A percentile compares a stretch with the other conserved stretches of the same genome.
Evolutionary conservation across 2,797 vertebrate species (phyloP).

Genomic region (Chloroceryle amazona): DNA sequence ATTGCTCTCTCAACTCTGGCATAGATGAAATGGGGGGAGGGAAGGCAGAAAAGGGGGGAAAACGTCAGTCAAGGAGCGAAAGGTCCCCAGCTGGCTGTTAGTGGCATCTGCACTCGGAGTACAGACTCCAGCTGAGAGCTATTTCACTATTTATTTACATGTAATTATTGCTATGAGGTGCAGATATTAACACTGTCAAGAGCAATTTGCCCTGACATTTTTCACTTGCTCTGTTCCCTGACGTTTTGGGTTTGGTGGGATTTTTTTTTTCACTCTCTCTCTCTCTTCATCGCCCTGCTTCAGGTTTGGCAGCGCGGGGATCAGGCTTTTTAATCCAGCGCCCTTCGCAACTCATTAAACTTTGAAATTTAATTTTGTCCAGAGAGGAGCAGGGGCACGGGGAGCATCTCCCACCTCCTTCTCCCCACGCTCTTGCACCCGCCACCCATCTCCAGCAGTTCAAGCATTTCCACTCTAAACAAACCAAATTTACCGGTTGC

Average conservation of each 20-base stretch:
- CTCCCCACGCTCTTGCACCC: conserved; percentile 12
- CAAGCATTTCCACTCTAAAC: conserved; percentile 82
- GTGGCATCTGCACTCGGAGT: conserved; percentile 77
- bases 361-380: conserved; percentile 88
- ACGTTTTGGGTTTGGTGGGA: conserved; percentile 82
- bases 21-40: background rate
- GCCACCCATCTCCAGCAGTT: conserved; percentile 74
- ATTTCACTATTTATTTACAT: conserved; percentile 99
- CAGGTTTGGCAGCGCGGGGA: conserved; percentile 36
- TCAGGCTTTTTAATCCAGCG: conserved; percentile 72
- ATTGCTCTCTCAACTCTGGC: background rate
- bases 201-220: conserved; percentile 99
- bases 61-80: conserved; percentile 43
- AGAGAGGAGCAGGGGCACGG: conserved; percentile 52
- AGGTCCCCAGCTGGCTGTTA: conserved; percentile 95
- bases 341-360: conserved; percentile 89
- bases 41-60: conserved; percentile 5
- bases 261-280: background rate
- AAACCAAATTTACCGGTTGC: conserved; percentile 84
- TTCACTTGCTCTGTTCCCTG: conserved; percentile 91
- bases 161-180: conserved; percentile 99
- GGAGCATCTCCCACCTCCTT: background rate
- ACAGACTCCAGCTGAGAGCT: conserved; percentile 94
- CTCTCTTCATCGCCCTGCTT: conserved; percentile 1
- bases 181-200: conserved; percentile 99